phyloP scores from a whole-genome alignment of 2,113 vertebrate genomes.

The Aspiorhynchus laticeps region DNA sequence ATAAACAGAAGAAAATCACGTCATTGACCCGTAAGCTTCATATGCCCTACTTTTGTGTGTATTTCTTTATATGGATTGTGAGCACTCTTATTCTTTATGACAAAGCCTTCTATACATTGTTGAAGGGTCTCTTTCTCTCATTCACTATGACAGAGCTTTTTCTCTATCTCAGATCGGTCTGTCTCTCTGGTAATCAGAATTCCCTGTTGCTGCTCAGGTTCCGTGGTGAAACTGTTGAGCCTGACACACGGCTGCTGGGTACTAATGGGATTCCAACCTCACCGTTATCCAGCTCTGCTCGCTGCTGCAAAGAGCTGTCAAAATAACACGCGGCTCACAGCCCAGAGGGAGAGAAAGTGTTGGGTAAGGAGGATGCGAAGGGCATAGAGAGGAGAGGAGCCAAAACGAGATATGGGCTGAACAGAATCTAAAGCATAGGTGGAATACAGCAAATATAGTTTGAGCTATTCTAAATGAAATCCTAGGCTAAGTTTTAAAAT shows the following conservation, averaged over 20 bases:
- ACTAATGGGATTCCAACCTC: conserved; percentile 44
- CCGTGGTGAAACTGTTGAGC: conserved; percentile 25
- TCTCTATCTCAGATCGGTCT: conserved; percentile 35
- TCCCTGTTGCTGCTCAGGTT: conserved; percentile 31
- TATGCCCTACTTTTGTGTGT: not conserved
- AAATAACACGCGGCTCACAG: conserved; percentile 38
- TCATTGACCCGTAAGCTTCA: not conserved
- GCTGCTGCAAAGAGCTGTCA: conserved; percentile 43
- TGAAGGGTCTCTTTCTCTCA: not conserved
- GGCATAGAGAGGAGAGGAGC: not conserved
- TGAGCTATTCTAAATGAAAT: not conserved
- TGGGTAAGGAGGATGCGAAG: not conserved
- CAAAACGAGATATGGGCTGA: not conserved
- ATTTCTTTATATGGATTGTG: conserved; percentile 2
- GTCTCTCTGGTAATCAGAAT: conserved; percentile 39
- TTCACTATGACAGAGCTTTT: conserved; percentile 16
- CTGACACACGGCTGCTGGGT: conserved; percentile 43
- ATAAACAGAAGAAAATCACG: not conserved
- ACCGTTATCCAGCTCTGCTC: conserved; percentile 16
- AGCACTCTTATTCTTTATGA: conserved; percentile 5
- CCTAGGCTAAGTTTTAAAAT: not conserved
- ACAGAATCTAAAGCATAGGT: not conserved
- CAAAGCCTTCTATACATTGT: not conserved
- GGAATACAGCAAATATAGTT: not conserved
- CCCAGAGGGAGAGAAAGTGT: not conserved